Evolutionary conservation across 2,113 vertebrate genomes (phyloP), one percentile per base, ranked within the genome.

Genomic region (Nipponia nippon): DNA sequence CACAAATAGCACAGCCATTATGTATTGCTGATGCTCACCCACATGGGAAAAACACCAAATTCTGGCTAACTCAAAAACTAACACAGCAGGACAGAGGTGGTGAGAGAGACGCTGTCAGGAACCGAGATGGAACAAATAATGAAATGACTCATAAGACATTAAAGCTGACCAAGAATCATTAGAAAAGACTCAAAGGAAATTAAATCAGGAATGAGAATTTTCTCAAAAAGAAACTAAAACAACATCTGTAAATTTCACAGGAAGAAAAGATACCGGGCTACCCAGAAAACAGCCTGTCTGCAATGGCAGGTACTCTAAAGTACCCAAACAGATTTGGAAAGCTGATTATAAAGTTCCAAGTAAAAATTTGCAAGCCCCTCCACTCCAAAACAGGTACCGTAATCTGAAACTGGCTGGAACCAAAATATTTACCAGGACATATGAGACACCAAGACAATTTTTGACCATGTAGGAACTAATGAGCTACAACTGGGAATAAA

Each of bases 41-140:
- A 19, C 10, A 2, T 16, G 30, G 49, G 29, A 44, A 72, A 59
- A 69, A 1, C 30, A 21, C 17, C n/a, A 10, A 12, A 23, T 53
- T 87, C 67, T 76, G 34, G 27, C 36, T 77, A 42, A 85, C 27
- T 40, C 30, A 52, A 38, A 83, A 61, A 21, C 14, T 29, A 59
- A 9, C 16, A 2, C 14, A 36, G 72, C 65, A 85, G 65, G 52
- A 79, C 38, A 82, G 47, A 80, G 16, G 9, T 4, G 21, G 25
- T 10, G 61, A 72, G 63, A 71, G 66, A 90, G 25, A 66, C 78
- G 38, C 27, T 36, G 21, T 53, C 75, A 58, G 19, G 47, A 78
- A 55, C 14, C 0, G 0, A 87, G 70, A 56, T 0, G 0, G 44
- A 76, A n/a, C 52, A 79, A 79, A 42, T 19, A 52, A 72, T 13